Conservation (phyloP, 2,888 invertebrate genomes). For the Ctenicera cuprea region DNA sequence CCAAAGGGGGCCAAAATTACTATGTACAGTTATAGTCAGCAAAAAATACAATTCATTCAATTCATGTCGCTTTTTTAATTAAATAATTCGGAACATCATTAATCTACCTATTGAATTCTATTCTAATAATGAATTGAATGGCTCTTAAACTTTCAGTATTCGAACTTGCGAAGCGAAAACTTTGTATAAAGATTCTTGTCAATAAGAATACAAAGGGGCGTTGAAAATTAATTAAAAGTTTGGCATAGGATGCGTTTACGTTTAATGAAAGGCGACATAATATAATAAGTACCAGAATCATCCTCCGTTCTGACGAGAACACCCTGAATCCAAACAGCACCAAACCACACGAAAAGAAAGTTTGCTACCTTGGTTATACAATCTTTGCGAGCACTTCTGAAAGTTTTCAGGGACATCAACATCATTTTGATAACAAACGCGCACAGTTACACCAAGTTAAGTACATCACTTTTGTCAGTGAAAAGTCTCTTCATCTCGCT, state of each 20-base stretch:
- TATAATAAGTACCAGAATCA: slow-evolving; percentile 44
- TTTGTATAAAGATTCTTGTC: slow-evolving; percentile 45
- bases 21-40: no score
- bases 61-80: slow-evolving; percentile 36
- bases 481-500: background rate
- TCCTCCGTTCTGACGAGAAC: slow-evolving; percentile 40
- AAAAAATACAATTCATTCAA: background rate
- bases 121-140: slow-evolving; percentile 41
- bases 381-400: slow-evolving; percentile 45
- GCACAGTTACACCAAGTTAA: slow-evolving; percentile 39
- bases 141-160: slow-evolving; percentile 40
- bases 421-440: slow-evolving; percentile 33
- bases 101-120: slow-evolving; percentile 47
- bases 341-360: slow-evolving; percentile 47
- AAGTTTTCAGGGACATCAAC: slow-evolving; percentile 49
- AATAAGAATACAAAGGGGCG: slow-evolving; percentile 45
- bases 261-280: slow-evolving; percentile 38
- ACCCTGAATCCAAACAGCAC: slow-evolving; percentile 44
- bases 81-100: slow-evolving; percentile 45
- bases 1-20: no score
- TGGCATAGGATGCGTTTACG: slow-evolving; percentile 35
- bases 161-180: slow-evolving; percentile 34
- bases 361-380: slow-evolving; percentile 34
- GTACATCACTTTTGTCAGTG: slow-evolving; percentile 2
- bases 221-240: slow-evolving; percentile 53